Conservation (phyloP, 2,888 invertebrate genomes). For the Agrochola litura region DNA sequence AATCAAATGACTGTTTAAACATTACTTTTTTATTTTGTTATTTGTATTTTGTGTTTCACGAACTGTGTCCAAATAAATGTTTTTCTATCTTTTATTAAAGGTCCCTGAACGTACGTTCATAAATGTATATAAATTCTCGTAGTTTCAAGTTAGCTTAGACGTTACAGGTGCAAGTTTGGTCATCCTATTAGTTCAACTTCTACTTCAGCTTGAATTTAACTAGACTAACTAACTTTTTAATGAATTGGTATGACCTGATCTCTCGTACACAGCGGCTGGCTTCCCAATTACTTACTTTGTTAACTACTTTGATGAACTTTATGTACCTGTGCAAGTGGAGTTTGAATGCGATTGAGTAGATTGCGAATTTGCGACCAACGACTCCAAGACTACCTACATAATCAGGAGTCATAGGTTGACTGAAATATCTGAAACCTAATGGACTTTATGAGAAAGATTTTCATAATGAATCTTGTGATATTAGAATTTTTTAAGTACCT, state of each 20-base stretch:
- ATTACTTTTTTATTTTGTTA: no score
- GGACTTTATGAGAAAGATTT: no score
- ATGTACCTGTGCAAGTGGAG: not conserved
- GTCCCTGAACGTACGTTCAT: not conserved
- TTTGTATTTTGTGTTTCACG: no score
- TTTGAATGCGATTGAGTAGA: not conserved
- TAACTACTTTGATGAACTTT: constrained; percentile 37
- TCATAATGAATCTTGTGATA: no score
- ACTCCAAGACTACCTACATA: no score
- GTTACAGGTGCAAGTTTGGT: constrained; percentile 36
- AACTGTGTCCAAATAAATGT: no score
- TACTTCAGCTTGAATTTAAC: constrained; percentile 27
- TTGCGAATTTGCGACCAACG: not conserved
- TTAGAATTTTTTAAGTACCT: no score
- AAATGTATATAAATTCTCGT: not conserved
- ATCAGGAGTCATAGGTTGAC: not conserved
- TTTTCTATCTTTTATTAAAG: no score
- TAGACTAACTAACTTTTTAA: constrained; percentile 52
- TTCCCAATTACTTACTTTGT: constrained; percentile 43
- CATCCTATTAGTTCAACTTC: constrained; percentile 49
- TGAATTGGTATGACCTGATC: constrained; percentile 42
- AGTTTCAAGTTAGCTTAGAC: not conserved
- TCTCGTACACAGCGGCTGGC: not conserved
- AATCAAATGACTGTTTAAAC: no score
- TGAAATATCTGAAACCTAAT: not conserved